Percentiles rank a stretch among this genome's conserved stretches.
phyloP scores from a whole-genome alignment of 2,113 vertebrate genomes.

The Larimichthys crocea region DNA sequence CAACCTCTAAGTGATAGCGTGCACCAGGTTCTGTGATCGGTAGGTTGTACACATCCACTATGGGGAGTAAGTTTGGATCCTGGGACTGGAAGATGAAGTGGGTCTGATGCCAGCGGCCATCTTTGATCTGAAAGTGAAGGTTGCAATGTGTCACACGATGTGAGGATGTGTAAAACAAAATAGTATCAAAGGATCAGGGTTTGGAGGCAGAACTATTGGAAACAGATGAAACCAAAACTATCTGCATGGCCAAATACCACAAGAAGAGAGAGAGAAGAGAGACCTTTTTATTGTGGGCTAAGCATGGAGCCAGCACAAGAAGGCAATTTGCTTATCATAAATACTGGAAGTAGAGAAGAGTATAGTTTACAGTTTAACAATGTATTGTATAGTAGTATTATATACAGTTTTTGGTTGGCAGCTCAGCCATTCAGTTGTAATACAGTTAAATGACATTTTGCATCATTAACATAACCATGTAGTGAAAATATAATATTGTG shows the following conservation, averaged over 20 bases:
- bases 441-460: too few species aligned
- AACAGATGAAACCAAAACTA: background rate
- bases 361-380: background rate
- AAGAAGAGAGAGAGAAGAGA: background rate
- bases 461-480: too few species aligned
- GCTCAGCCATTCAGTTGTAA: too few species aligned
- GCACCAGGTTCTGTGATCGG: conserved; percentile 85
- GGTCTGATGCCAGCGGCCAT: conserved; percentile 93
- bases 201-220: background rate
- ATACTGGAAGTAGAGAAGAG: background rate
- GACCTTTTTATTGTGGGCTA: background rate
- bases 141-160: background rate
- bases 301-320: background rate
- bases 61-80: conserved; percentile 92
- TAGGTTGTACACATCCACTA: conserved; percentile 89
- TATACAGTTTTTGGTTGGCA: too few species aligned
- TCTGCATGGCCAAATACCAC: background rate
- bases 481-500: too few species aligned
- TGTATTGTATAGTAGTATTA: too few species aligned
- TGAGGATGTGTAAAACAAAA: background rate
- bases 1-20: conserved; percentile 92
- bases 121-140: conserved; percentile 86
- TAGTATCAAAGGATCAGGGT: background rate
- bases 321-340: background rate
- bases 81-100: conserved; percentile 92